Evolutionary conservation across 2,888 invertebrate species (phyloP), one percentile per base, ranked within the genome.

Genomic region (Alsophila aescularia): DNA sequence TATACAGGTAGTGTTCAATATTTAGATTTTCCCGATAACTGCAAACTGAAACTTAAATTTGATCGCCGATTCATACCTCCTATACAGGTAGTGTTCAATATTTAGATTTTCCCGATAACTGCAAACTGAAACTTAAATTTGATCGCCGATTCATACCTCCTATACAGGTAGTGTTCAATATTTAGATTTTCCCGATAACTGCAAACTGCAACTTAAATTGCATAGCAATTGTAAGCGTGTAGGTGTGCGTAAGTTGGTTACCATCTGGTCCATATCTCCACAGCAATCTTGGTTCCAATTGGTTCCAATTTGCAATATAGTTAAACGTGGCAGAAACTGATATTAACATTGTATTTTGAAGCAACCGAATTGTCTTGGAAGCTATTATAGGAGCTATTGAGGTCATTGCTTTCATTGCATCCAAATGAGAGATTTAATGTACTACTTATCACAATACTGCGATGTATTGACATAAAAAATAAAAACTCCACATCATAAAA

Each of bases 251-350:
- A 8, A 39, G 24, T n/a, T 43, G 32, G 52, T 40, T 16, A 21
- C 52, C 45, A 52, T 45, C 44, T 52, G 47, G 35, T 2, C 18
- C 6, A 10, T 37, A 48, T 48, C 37, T 35, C 15, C 6, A 10
- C 37, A 35, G 16, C 42, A 54, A 49, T 54, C 54, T 39, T 24
- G 37, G 29, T 12, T 16, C 37, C 53, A 54, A 54, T 54, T 54
- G 54, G 32, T 12, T 49, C 27, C 42, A 54, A 54, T 54, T 54
- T 49, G 43, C 37, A 39, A 49, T 49, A 43, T 43, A n/a, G n/a
- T 49, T 49, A 31, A 18, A 39, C n/a, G n/a, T 24, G 7, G 39
- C 43, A 49, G 43, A 43, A 49, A 39, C 34, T 35, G 31, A 18
- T 31, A 39, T 4, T 6, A n/a, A 29, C 37, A 16, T 15, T 18